A percentile compares a stretch with the other conserved stretches of the same genome.
These are phyloP conservation scores for Paragorgia papillata DNA, from an alignment of 92 coral and sea anemone genomes.

Conservation along the genomic window DNA sequence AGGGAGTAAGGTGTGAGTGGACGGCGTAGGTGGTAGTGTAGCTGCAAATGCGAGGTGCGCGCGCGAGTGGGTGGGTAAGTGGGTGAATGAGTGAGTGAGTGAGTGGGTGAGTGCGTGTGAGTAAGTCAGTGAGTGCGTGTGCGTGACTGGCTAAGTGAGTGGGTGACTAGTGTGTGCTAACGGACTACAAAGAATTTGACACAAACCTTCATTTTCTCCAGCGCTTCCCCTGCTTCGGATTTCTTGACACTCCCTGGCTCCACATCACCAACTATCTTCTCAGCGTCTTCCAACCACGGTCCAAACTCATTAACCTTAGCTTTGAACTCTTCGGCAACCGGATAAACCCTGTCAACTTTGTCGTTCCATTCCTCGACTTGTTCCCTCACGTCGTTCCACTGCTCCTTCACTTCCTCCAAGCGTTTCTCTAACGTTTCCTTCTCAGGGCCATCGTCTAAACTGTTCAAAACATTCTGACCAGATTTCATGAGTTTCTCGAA, in stretches of 20 bases:
- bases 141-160: too few species aligned
- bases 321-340: constrained; percentile 78
- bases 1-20: too few species aligned
- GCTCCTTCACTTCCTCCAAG: constrained; percentile 68
- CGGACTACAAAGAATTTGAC: neutral
- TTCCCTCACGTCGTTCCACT: constrained; percentile 69
- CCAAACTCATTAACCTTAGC: constrained; percentile 69
- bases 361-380: constrained; percentile 69
- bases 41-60: too few species aligned
- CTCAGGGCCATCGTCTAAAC: constrained; percentile 86
- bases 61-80: too few species aligned
- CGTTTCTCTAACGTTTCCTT: constrained; percentile 70
- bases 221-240: constrained; percentile 62
- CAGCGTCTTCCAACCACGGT: constrained; percentile 66
- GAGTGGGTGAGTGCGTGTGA: too few species aligned
- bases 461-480: constrained; percentile 81
- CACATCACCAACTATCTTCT: constrained; percentile 74
- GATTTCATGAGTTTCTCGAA: constrained; percentile 78
- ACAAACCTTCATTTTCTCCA: constrained; percentile 43
- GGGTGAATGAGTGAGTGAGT: too few species aligned
- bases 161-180: too few species aligned
- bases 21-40: too few species aligned
- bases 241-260: constrained; percentile 82
- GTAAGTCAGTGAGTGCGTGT: too few species aligned
- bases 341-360: constrained; percentile 75